Percentiles rank a stretch among this genome's conserved stretches.
Evolutionary conservation across 1,140 invertebrate species (phyloP).

Genomic region (Neodiprion virginianus): DNA sequence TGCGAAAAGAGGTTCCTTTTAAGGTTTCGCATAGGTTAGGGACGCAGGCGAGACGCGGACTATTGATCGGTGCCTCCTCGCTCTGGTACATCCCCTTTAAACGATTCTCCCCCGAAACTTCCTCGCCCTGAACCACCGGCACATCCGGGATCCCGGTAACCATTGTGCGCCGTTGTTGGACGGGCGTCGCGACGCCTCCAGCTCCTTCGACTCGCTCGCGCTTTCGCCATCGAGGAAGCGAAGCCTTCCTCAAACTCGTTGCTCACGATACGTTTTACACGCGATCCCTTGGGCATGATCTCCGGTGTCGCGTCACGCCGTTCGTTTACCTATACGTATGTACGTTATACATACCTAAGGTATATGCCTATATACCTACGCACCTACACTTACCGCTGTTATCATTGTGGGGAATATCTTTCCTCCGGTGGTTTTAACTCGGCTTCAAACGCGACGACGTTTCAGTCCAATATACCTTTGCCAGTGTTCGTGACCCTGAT

Average conservation of each 20-base stretch:
- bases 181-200: no score
- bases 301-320: background rate
- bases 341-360: no score
- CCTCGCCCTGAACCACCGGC: background rate
- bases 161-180: background rate
- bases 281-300: background rate
- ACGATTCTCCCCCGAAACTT: background rate
- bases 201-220: no score
- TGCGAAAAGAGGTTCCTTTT: no score
- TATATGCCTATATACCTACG: no score
- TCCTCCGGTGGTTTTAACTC: no score
- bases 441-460: no score
- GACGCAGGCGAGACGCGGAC: background rate
- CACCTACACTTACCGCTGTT: no score
- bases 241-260: background rate
- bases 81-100: background rate
- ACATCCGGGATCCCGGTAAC: background rate
- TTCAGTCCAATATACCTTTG: no score
- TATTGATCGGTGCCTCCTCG: background rate
- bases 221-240: background rate
- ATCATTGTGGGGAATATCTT: no score
- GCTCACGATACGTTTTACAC: no score
- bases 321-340: background rate
- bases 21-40: background rate
- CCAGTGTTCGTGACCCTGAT: no score